Base-by-base conservation (phyloP, 2,888 invertebrate genomes). In the Trisateles emortualis region DNA sequence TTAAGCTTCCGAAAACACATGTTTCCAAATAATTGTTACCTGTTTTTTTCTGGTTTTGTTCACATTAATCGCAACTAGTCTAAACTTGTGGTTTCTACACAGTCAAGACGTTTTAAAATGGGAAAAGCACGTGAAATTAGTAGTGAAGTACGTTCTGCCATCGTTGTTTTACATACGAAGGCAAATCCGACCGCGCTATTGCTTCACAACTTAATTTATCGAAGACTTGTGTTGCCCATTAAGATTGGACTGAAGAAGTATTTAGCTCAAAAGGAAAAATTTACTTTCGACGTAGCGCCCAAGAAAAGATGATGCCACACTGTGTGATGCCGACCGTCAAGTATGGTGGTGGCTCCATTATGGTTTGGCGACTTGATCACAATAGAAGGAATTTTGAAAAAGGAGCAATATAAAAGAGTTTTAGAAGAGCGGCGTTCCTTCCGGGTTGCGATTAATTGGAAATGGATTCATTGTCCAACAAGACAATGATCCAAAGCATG, bases 401-500 rank as follows among this genome's bases (percentile, higher is more conserved):
- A 33, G 14, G 14, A 33, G 33, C 33, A 33, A 8, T 14, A 33
- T 8, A 33, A 14, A 33, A n/a, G n/a, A n/a, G n/a, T 33, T 8
- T 9, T 33, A 8, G 14, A 33, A 14, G 14, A 33, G 14, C 6
- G 33, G 8, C 9, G 14, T 33, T 33, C 13, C 33, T 33, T 33
- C 33, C 13, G 33, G 33, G 14, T 14, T 33, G 14, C 33, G 0
- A 32, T 32, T 14, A 19, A 19, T 19, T 19, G 19, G 19, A 19
- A 19, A 19, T 32, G 39, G 32, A 32, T 46, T 55, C 19, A 33
- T 49, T 30, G 49, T 54, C 36, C 46, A 50, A 42, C 41, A 50
- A 22, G 36, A 55, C 26, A 44, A 41, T 43, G 38, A 53, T 39
- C 43, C 53, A 14, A 56, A 56, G 14, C 51, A 47, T 24, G 38